Evolutionary conservation across 2,888 invertebrate genomes (phyloP), one percentile per base, ranked within the genome.

Genomic region (Drosophila fulvimacula): DNA sequence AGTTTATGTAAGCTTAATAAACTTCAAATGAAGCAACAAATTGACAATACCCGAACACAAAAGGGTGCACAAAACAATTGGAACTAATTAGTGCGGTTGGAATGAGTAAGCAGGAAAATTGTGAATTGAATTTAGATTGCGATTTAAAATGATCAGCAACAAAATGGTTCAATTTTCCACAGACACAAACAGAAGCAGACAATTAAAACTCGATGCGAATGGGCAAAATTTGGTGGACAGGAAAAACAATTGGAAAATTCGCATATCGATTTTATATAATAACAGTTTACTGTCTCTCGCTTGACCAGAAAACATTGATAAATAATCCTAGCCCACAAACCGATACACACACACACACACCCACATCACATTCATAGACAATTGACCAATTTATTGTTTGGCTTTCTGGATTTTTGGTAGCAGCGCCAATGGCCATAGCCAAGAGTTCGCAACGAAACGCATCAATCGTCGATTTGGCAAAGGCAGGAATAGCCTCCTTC

Each of bases 301-400:
- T 42, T 76, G 77, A 77, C 73, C 79, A 78, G 80, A 90, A 87
- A 87, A 83, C 90, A 90, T 89, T 89, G 89, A 89, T 90, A 90
- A 89, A 89, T 90, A 84, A 82, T 89, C 70, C 68, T 48, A 51
- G 39, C 51, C 56, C 32, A 2, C 36, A 24, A 6, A n/a, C 17
- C 21, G 39, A 36, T 24, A 27, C 17, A 24, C 42, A 57, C 58
- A 38, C 51, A 27, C 52, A 39, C 53, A 15, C 38, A 53, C 6
- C 6, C 46, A 46, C 13, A 36, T 56, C 51, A 42, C 58, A 76
- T 81, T 78, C 81, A 84, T 73, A 76, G 84, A 76, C 77, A 85
- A 78, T 82, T 82, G 68, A 51, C 73, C 80, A 69, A 88, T 77
- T 82, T 87, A 88, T 85, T 88, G 88, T 82, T 79, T 74, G 77